phyloP scores from a whole-genome alignment of 2,888 invertebrate genomes.

The Troides helena region DNA sequence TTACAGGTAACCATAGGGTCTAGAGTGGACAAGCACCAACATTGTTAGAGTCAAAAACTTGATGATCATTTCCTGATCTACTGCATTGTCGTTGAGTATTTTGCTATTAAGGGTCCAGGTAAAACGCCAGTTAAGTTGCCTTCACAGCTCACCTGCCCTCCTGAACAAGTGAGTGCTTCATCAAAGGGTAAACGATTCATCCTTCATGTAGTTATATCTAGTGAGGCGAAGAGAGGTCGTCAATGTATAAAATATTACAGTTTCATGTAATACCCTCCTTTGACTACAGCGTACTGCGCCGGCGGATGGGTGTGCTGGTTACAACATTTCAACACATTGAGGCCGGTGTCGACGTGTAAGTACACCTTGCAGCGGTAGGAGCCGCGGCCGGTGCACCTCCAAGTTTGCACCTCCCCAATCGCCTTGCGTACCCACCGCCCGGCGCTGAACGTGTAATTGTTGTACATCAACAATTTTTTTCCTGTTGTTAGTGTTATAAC shows the following conservation, averaged over 20 bases:
- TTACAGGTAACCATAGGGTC: not conserved
- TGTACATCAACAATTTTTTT: conserved; percentile 22
- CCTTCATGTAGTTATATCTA: no score
- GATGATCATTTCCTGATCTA: not conserved
- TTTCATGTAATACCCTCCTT: conserved; percentile 9
- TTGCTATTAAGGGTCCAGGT: not conserved
- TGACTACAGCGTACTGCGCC: not conserved
- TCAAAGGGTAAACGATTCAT: no score
- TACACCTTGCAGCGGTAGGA: conserved; percentile 21
- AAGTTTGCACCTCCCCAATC: not conserved
- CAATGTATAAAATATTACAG: not conserved
- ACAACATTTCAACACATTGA: conserved; percentile 14
- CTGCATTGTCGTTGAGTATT: not conserved
- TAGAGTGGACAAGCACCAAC: not conserved
- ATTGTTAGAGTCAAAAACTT: not conserved
- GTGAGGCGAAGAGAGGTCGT: not conserved
- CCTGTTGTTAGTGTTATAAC: conserved; percentile 35
- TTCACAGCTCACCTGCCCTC: not conserved
- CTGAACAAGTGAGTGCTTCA: not conserved
- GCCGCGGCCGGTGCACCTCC: conserved; percentile 37
- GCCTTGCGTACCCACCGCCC: not conserved
- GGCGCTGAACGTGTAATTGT: conserved; percentile 39
- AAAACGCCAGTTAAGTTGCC: not conserved
- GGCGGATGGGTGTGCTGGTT: conserved; percentile 8
- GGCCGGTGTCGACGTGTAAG: conserved; percentile 10